Evolutionary conservation across 2,888 invertebrate species (phyloP).

Genomic region (Drosophila hamatofila): DNA sequence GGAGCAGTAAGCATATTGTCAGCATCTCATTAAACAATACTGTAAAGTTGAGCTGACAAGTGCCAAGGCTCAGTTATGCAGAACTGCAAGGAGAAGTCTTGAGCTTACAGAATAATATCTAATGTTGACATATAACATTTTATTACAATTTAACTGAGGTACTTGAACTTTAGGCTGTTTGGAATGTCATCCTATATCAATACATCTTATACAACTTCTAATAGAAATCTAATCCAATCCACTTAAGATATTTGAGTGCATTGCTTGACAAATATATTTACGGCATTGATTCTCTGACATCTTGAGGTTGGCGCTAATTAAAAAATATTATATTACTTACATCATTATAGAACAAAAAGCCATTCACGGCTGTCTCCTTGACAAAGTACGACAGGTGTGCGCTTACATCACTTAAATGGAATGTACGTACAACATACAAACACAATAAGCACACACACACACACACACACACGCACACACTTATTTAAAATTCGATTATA

Average conservation of each 20-base stretch:
- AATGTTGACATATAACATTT: background rate
- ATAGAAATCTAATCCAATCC: background rate
- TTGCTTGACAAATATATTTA: background rate
- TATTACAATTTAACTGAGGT: background rate
- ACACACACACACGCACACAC: conserved; percentile 14
- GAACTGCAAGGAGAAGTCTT: background rate
- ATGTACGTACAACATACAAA: conserved; percentile 39
- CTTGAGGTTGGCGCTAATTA: conserved; percentile 8
- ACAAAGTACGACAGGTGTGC: conserved; percentile 56
- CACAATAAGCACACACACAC: conserved; percentile 7
- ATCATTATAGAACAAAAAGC: background rate
- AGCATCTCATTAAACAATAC: conserved; percentile 35
- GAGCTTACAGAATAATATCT: background rate
- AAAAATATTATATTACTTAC: background rate
- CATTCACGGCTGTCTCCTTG: conserved; percentile 35
- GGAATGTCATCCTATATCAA: background rate
- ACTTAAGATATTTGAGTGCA: background rate
- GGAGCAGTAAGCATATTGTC: conserved; percentile 6
- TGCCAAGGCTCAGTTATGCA: background rate
- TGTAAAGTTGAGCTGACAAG: conserved; percentile 13
- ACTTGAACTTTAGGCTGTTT: no score
- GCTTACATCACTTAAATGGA: conserved; percentile 59
- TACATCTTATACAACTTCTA: background rate
- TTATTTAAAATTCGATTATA: conserved; percentile 73
- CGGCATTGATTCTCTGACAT: background rate